Evolutionary conservation across 2,888 invertebrate species (phyloP).

Genomic region (Selenia dentaria): DNA sequence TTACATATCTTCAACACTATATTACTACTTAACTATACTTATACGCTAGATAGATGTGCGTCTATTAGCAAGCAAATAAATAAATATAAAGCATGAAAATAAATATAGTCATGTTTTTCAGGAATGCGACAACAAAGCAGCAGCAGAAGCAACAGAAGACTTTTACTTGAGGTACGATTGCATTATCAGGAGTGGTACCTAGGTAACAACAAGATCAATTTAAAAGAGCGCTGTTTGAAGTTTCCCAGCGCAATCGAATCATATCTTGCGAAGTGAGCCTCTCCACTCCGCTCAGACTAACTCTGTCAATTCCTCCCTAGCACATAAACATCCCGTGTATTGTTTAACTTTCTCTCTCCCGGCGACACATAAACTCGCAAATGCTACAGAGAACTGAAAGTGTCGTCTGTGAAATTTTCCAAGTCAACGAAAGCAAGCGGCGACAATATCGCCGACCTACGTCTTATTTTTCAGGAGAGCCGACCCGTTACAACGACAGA

Average conservation of each 20-base stretch:
- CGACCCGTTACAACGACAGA: slow-evolving; percentile 72
- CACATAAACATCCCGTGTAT: slow-evolving; percentile 53
- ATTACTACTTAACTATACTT: too few species aligned
- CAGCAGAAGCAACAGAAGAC: too few species aligned
- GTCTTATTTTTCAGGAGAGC: slow-evolving; percentile 72
- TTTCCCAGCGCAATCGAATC: slow-evolving; percentile 39
- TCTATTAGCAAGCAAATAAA: too few species aligned
- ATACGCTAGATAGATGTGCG: too few species aligned
- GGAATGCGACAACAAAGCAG: too few species aligned
- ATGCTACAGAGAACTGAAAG: slow-evolving; percentile 61
- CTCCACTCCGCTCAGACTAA: slow-evolving; percentile 31
- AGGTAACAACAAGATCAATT: too few species aligned
- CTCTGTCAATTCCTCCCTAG: slow-evolving; percentile 45
- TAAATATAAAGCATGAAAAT: too few species aligned
- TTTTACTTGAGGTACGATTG: too few species aligned
- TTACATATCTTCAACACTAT: too few species aligned
- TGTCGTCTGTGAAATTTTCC: slow-evolving; percentile 64
- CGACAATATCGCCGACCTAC: slow-evolving; percentile 69
- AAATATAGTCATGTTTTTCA: too few species aligned
- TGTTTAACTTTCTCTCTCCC: slow-evolving; percentile 63
- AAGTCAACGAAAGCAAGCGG: slow-evolving; percentile 69
- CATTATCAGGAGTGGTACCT: slow-evolving; percentile 7
- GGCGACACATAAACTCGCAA: slow-evolving; percentile 67
- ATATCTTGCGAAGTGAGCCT: slow-evolving; percentile 25
- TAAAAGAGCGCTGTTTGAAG: slow-evolving; percentile 28